A percentile compares a stretch with the other conserved stretches of the same genome.
Evolutionary conservation across 2,113 vertebrate species (phyloP).

Genomic region (Brachypteracias leptosomus): DNA sequence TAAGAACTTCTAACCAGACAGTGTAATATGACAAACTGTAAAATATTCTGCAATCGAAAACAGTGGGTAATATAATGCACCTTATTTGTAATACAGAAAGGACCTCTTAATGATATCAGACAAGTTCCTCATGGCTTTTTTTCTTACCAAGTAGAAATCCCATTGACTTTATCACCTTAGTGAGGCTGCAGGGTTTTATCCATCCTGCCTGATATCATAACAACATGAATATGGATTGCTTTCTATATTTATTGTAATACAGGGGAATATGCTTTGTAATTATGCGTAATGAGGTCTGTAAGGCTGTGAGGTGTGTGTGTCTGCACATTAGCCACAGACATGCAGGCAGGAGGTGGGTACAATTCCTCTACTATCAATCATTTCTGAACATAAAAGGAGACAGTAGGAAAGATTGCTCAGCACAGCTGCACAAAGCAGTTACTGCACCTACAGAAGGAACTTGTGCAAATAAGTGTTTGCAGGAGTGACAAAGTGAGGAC

Average conservation of each 20-base stretch:
- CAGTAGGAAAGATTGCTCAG: neutral
- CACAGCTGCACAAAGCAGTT: neutral
- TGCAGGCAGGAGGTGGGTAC: neutral
- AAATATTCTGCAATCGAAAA: neutral
- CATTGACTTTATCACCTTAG: neutral
- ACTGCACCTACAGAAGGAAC: neutral
- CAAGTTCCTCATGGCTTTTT: neutral
- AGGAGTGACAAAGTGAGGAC: neutral
- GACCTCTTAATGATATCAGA: neutral
- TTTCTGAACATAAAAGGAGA: neutral
- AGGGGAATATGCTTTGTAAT: constrained; percentile 14
- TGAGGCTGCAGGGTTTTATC: neutral
- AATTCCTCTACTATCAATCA: neutral
- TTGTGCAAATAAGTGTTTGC: neutral
- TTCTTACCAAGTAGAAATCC: neutral
- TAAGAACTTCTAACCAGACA: neutral
- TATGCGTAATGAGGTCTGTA: neutral
- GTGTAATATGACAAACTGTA: neutral
- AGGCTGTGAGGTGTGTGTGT: neutral
- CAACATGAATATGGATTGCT: neutral
- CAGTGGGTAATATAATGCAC: neutral
- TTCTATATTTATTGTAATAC: neutral
- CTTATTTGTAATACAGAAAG: neutral
- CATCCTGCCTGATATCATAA: neutral
- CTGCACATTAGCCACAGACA: neutral